Evolutionary conservation across 2,797 vertebrate species (phyloP), one percentile per base, ranked within the genome.

Genomic region (Spinibarbus caldwelli): DNA sequence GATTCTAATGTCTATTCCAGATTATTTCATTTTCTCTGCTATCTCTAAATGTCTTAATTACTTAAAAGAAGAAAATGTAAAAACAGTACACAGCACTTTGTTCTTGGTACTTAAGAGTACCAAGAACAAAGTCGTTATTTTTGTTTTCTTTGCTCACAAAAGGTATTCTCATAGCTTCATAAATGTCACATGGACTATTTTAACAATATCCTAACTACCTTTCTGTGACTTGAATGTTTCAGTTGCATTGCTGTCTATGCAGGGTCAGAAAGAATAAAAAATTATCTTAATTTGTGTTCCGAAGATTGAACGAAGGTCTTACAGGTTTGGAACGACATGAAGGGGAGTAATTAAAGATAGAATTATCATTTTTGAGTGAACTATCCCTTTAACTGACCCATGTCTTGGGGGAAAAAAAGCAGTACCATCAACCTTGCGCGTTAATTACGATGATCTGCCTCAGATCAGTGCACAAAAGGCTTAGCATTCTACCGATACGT

Each of bases 401-500:
- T n/a, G n/a, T n/a, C n/a, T n/a, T n/a, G n/a, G n/a, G n/a, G n/a
- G n/a, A n/a, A 52, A 62, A 12, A 71, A 80, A 78, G 47, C 47
- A 43, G 49, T 49, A 59, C 3, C 5, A 43, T 70, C 36, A 78
- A 78, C 5, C 17, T 10, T 77, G 31, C 6, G 2, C 2, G 10
- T n/a, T 64, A 31, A 77, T 78, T 29, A 54, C 1, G 70, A 45
- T 85, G 78, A 82, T 82, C 83, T 45, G 71, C 45, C 57, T n/a
- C n/a, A n/a, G n/a, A n/a, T 57, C 59, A 85, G 73, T 21, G n/a
- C 23, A 54, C 45, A 79, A 17, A 77, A 66, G 6, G n/a, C 29
- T 54, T 8, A 14, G 75, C 66, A 66, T 70, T 81, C 49, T 64
- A 68, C 6, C 3, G 34, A 54, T 23, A 76, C 23, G 4, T 4